These are phyloP conservation scores for Tonatia bakeri DNA, from an alignment of 2,113 vertebrate genomes.

Conservation along the genomic window DNA sequence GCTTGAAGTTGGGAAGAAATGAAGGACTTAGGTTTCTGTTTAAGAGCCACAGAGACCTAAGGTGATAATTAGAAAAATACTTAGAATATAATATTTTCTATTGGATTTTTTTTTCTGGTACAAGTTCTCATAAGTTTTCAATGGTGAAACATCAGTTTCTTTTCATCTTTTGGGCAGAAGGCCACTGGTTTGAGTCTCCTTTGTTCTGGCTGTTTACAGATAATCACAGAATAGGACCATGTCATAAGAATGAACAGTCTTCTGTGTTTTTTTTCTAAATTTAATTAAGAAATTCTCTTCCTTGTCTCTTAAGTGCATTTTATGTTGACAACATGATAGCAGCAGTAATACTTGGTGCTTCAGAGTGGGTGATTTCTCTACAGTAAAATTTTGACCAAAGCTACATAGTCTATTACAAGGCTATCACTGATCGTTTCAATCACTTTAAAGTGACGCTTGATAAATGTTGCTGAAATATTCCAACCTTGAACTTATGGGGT, in stretches of 20 bases:
- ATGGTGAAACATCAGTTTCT: conserved; percentile 64
- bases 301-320: conserved; percentile 1
- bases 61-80: conserved; percentile 77
- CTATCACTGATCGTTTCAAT: neutral
- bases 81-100: conserved; percentile 53
- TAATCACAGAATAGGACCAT: conserved; percentile 48
- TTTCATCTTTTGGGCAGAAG: conserved; percentile 58
- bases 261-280: conserved; percentile 50
- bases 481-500: neutral
- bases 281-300: conserved; percentile 62
- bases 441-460: neutral
- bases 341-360: neutral
- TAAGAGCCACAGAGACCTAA: conserved; percentile 55
- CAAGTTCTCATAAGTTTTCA: conserved; percentile 58
- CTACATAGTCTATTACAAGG: neutral
- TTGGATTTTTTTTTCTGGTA: conserved; percentile 18
- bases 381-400: neutral
- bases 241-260: conserved; percentile 54
- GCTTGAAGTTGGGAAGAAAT: conserved; percentile 47
- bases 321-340: conserved; percentile 21
- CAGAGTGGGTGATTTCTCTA: neutral
- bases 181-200: conserved; percentile 41
- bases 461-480: neutral
- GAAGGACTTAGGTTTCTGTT: conserved; percentile 57
- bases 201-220: conserved; percentile 64